phyloP scores from a whole-genome alignment of 2,888 invertebrate species.

The Lepas anatifera region DNA sequence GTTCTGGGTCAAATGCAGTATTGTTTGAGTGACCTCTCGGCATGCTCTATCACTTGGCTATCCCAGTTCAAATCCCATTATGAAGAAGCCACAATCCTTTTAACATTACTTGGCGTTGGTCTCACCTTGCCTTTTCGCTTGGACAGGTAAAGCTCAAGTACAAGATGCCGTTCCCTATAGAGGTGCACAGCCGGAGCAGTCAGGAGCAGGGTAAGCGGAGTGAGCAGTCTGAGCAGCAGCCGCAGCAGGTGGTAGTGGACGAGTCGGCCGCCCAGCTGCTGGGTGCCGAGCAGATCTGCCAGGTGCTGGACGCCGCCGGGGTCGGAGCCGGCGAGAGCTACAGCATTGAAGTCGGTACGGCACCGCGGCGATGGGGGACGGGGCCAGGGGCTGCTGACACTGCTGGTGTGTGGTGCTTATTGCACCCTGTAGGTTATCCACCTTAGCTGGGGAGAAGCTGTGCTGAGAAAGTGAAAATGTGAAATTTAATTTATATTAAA shows the following conservation, averaged over 20 bases:
- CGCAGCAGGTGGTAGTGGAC: neutral
- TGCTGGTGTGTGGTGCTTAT: neutral
- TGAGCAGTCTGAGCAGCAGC: neutral
- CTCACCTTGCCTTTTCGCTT: too few species aligned
- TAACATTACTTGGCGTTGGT: too few species aligned
- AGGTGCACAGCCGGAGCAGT: conserved; percentile 4
- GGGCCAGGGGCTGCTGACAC: neutral
- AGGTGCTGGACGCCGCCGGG: conserved; percentile 5
- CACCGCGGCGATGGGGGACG: neutral
- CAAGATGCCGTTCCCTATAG: conserved; percentile 12
- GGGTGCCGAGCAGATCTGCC: neutral
- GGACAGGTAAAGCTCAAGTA: conserved; percentile 12
- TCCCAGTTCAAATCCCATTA: too few species aligned
- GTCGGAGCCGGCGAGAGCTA: neutral
- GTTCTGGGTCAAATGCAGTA: too few species aligned
- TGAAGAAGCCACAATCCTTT: too few species aligned
- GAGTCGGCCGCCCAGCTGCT: neutral
- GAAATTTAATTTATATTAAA: too few species aligned
- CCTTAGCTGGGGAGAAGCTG: too few species aligned
- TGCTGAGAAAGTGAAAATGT: too few species aligned
- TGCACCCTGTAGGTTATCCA: too few species aligned
- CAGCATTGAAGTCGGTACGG: conserved; percentile 4
- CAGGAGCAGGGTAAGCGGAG: neutral
- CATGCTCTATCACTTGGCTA: too few species aligned
- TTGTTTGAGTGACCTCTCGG: too few species aligned